Conservation (phyloP, 2,888 invertebrate genomes). For the Diaphora mendica region DNA sequence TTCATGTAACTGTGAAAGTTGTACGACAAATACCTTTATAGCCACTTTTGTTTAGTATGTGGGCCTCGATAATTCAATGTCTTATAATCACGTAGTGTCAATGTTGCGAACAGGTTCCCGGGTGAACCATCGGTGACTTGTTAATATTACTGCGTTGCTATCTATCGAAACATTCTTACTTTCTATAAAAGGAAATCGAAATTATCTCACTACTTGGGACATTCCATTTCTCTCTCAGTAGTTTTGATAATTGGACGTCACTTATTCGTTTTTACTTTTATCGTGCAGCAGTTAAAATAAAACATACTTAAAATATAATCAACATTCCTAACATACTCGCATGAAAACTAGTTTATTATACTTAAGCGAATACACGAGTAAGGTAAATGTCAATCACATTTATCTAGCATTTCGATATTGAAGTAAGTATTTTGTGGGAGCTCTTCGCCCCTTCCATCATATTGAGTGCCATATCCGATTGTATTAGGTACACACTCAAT, state of each 20-base stretch:
- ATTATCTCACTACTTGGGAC: constrained; percentile 80
- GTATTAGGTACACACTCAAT: constrained; percentile 69
- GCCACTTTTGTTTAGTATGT: constrained; percentile 41
- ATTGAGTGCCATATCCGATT: constrained; percentile 70
- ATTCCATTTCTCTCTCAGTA: constrained; percentile 83
- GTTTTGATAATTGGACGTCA: constrained; percentile 78
- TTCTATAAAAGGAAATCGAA: constrained; percentile 86
- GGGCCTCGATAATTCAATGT: constrained; percentile 51
- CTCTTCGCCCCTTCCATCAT: constrained; percentile 57
- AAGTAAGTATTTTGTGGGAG: constrained; percentile 47
- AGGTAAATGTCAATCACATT: constrained; percentile 35
- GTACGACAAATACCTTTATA: constrained; percentile 29
- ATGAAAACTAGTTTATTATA: constrained; percentile 32
- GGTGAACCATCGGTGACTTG: constrained; percentile 59
- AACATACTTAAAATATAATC: constrained; percentile 54
- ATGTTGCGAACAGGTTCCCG: constrained; percentile 62
- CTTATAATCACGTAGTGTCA: constrained; percentile 49
- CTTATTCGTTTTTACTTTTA: constrained; percentile 74
- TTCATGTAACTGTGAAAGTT: constrained; percentile 33
- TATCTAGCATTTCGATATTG: constrained; percentile 36
- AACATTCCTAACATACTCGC: constrained; percentile 61
- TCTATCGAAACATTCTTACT: constrained; percentile 81
- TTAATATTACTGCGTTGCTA: constrained; percentile 67
- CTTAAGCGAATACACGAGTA: constrained; percentile 27
- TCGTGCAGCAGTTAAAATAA: constrained; percentile 59